Percentiles rank a stretch among this genome's conserved stretches.
phyloP scores from a whole-genome alignment of 1,140 invertebrate genomes.

The Hylaeus volcanicus region DNA sequence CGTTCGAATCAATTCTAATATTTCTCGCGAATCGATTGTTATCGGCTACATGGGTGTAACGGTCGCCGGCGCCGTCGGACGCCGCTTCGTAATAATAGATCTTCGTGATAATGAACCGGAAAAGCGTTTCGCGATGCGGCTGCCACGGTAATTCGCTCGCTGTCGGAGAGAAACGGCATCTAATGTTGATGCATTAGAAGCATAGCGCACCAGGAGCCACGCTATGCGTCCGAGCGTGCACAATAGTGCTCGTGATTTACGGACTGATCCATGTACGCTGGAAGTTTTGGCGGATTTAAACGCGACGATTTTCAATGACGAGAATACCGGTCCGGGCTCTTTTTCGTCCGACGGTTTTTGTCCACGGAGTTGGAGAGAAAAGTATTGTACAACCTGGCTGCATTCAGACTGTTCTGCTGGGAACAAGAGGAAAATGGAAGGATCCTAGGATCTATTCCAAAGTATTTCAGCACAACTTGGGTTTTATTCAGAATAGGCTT shows the following conservation, averaged over 20 bases:
- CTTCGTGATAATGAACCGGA: conserved; percentile 48
- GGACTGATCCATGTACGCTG: background rate
- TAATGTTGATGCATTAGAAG: conserved; percentile 21
- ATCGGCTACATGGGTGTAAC: conserved; percentile 14
- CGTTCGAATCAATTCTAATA: conserved; percentile 53
- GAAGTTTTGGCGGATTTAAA: background rate
- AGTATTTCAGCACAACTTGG: too few relatives aligned
- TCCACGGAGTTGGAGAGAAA: too few relatives aligned
- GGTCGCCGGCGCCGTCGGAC: conserved; percentile 1
- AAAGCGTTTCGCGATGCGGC: conserved; percentile 35
- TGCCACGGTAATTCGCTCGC: conserved; percentile 35
- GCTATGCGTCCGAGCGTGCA: background rate
- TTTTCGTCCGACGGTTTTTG: too few relatives aligned
- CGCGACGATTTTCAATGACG: background rate
- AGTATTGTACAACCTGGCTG: too few relatives aligned
- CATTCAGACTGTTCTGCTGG: too few relatives aligned
- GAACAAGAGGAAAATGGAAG: too few relatives aligned
- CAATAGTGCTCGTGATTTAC: background rate
- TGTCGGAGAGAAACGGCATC: background rate
- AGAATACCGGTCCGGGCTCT: background rate
- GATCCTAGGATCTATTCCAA: too few relatives aligned
- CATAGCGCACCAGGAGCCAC: background rate
- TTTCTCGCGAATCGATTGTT: conserved; percentile 53
- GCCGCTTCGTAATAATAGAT: conserved; percentile 45
- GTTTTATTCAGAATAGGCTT: too few relatives aligned